These are phyloP conservation scores for Pygoscelis antarcticus DNA, from an alignment of 2,113 vertebrate genomes.

Conservation along the genomic window DNA sequence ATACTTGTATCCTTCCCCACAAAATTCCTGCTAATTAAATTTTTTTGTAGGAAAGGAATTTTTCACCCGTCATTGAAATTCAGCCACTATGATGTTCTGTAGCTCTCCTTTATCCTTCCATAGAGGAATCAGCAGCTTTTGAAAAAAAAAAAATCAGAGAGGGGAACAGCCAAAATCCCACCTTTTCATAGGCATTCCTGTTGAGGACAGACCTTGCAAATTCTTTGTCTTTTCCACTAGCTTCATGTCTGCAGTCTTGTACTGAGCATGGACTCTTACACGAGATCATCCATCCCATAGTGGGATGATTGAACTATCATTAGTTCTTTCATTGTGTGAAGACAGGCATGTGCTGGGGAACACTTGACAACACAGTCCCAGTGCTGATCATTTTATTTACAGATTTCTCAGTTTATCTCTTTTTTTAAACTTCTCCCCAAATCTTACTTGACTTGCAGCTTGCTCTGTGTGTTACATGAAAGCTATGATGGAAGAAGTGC, in stretches of 20 bases:
- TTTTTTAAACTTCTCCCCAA: background rate
- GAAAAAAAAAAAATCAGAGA: background rate
- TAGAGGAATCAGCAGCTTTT: background rate
- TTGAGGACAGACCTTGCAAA: background rate
- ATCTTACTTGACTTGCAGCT: constrained; percentile 44
- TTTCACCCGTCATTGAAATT: background rate
- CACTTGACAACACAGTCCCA: background rate
- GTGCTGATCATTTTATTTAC: background rate
- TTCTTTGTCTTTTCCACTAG: background rate
- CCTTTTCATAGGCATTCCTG: background rate
- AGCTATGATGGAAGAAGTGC: background rate
- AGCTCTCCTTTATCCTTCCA: background rate
- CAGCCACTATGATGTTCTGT: background rate
- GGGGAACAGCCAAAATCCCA: background rate
- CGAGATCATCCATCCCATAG: background rate
- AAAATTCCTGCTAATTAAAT: background rate
- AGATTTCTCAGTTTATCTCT: background rate
- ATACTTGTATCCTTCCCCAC: background rate
- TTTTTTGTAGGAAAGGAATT: background rate
- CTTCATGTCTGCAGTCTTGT: background rate
- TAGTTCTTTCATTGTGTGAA: background rate
- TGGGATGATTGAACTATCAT: background rate
- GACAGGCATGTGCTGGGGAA: background rate
- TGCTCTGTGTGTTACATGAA: background rate
- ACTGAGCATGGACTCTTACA: background rate